Evolutionary conservation across 92 coral and sea anemone genomes (phyloP), one percentile per base, ranked within the genome.

Genomic region (Zoanthus sansibaricus): DNA sequence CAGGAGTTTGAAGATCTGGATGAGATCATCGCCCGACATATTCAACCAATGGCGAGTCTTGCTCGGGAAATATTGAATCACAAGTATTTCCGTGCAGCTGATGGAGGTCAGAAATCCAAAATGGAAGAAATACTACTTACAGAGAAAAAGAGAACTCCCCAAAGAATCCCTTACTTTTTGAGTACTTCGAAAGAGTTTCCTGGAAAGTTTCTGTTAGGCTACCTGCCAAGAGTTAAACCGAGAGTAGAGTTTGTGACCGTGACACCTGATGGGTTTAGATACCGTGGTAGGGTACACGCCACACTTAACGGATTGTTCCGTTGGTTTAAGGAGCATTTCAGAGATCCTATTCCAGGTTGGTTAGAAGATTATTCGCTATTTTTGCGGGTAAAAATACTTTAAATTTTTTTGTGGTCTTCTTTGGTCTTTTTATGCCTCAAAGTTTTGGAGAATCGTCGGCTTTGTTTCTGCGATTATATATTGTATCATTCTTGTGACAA

Each of bases 1-100:
- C 21, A 97, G 99, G 99, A 97, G 90, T 97, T 97, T 82, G 99
- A 97, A 83, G 99, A 97, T 85, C 93, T 97, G 64, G 99, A 97
- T 54, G 99, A 97, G 79, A 97, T 97, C 64, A 95, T 97, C n/a
- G 99, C 99, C 21, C 94, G 99, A 11, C 98, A 93, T 37, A 91
- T 97, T 47, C 99, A 97, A 75, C 99, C 99, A n/a, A 95, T 97
- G 99, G 98, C 99, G 52, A 88, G 92, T 47, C 80, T 95, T 46
- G 94, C 96, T 15, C 95, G 99, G 55, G 99, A 97, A 49, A 88
- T 97, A 61, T 92, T 95, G 15, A 83, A 82, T 52, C 95, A 97
- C 89, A 97, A 92, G 77, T 93, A 97, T 88, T 94, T 93, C 87
- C 91, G 95, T 25, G 88, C 94, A 6, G 95, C 96, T 56, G 98